Evolutionary conservation across 1,140 invertebrate species (phyloP).

Genomic region (Teleogryllus occipitalis): DNA sequence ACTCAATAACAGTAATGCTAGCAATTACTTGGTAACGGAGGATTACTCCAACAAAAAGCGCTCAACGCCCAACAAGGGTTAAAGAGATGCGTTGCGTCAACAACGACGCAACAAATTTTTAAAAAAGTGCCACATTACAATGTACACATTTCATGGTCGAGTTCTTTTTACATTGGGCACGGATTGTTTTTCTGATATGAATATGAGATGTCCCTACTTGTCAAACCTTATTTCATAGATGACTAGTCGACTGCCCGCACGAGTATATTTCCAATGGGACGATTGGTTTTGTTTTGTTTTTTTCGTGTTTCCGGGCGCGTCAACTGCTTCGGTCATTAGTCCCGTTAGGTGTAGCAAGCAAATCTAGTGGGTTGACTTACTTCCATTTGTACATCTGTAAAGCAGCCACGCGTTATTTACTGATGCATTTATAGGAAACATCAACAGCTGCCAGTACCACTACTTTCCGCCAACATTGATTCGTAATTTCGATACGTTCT

Average conservation of each 20-base stretch:
- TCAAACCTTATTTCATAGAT: background rate
- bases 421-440: background rate
- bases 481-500: slow-evolving; percentile 17
- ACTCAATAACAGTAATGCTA: too few relatives aligned
- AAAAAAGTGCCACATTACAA: too few relatives aligned
- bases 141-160: too few relatives aligned
- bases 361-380: background rate
- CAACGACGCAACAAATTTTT: too few relatives aligned
- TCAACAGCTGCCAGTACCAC: slow-evolving; percentile 12
- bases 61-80: too few relatives aligned
- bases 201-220: background rate
- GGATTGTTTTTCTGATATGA: background rate
- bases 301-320: background rate
- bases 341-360: too few relatives aligned
- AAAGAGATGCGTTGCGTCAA: too few relatives aligned
- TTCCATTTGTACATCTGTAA: background rate
- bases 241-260: background rate
- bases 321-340: too few relatives aligned
- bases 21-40: too few relatives aligned
- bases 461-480: background rate
- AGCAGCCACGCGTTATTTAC: slow-evolving; percentile 10
- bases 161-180: background rate
- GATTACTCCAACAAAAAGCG: too few relatives aligned
- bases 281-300: background rate
- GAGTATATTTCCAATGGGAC: background rate